A percentile compares a stretch with the other conserved stretches of the same genome.
These are phyloP conservation scores for Stigmatopora nigra DNA, from an alignment of 2,113 vertebrate species.

Conservation along the genomic window DNA sequence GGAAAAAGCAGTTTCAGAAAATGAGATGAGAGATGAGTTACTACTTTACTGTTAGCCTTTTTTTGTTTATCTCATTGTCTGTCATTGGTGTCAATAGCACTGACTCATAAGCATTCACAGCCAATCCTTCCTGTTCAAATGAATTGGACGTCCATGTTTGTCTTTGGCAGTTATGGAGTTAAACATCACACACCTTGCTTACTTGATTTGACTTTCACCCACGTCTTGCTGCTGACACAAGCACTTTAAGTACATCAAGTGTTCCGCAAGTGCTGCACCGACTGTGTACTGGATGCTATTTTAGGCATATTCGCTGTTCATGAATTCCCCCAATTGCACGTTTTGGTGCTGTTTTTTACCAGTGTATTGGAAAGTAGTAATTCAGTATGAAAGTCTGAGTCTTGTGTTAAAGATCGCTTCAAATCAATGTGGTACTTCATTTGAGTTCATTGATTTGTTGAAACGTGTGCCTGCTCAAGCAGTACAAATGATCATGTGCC, in stretches of 20 bases:
- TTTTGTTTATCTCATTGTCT: too few relatives aligned
- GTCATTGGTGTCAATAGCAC: too few relatives aligned
- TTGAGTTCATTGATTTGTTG: neutral
- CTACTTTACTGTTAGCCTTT: too few relatives aligned
- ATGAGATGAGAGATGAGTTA: too few relatives aligned
- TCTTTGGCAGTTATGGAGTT: too few relatives aligned
- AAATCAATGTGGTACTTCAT: neutral
- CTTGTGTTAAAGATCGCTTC: neutral
- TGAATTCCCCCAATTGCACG: too few relatives aligned
- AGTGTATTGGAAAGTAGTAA: too few relatives aligned
- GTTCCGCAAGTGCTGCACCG: neutral
- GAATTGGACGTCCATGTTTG: too few relatives aligned
- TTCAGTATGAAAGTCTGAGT: neutral
- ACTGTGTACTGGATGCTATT: neutral
- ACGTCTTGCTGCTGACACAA: neutral
- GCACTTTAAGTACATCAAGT: neutral
- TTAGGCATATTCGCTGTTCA: neutral
- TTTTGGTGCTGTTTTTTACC: too few relatives aligned
- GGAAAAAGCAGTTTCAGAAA: too few relatives aligned
- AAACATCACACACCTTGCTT: slow-evolving; percentile 28
- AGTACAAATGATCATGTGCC: neutral
- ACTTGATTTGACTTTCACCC: neutral
- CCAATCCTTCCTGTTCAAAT: too few relatives aligned
- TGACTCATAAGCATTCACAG: too few relatives aligned
- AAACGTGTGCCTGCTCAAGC: neutral